Conservation (phyloP, 2,113 vertebrate genomes). For the Azemiops feae region DNA sequence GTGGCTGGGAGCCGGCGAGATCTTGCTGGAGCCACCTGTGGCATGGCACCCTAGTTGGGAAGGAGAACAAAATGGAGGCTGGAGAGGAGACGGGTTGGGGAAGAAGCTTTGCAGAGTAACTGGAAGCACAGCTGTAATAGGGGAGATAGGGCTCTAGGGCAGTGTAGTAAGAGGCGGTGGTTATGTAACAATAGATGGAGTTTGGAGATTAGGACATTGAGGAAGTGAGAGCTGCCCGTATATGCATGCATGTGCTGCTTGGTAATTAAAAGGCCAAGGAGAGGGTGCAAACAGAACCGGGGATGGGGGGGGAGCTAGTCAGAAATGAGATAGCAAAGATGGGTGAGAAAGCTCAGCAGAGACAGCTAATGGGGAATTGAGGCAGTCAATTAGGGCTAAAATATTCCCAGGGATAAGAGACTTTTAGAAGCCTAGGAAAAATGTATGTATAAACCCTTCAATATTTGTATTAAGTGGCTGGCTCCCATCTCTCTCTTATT, state of each 20-base stretch:
- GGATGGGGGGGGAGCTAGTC: too few relatives aligned
- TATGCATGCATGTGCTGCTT: neutral
- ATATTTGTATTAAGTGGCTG: rapidly evolving
- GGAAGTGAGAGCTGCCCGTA: neutral
- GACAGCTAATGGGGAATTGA: neutral
- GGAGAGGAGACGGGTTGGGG: neutral
- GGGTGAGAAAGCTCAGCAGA: neutral
- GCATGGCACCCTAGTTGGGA: neutral
- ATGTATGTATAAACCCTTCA: rapidly evolving
- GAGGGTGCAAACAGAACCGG: neutral
- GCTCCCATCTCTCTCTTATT: constrained; percentile 4
- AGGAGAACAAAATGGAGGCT: neutral
- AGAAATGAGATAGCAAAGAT: neutral
- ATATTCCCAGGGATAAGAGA: neutral
- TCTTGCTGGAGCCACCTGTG: neutral
- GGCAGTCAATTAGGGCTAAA: neutral
- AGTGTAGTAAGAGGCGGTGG: neutral
- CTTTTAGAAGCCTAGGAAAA: neutral
- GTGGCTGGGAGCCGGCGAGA: neutral
- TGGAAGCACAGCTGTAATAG: neutral
- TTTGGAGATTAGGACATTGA: neutral
- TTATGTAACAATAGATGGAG: neutral
- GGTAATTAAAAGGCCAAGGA: neutral
- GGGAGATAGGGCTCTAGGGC: neutral
- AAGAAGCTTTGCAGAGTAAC: neutral